Evolutionary conservation across 2,797 vertebrate genomes (phyloP), one percentile per base, ranked within the genome.

Genomic region (Labroides dimidiatus): DNA sequence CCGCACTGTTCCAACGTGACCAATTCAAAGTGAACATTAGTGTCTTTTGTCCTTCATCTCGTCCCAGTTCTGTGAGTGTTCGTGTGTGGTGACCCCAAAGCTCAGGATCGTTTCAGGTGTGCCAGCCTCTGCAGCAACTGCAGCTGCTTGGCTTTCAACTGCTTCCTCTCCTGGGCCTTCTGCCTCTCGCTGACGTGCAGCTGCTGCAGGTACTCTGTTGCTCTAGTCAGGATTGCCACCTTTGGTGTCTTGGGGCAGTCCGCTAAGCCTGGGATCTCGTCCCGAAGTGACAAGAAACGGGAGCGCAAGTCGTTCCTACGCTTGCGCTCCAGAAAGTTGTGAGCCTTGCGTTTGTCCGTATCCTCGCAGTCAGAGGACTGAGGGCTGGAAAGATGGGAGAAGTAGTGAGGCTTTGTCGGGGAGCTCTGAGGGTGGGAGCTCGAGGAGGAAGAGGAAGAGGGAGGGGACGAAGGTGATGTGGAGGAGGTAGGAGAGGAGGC

Each of bases 311-410:
- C 96, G 0, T 97, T 97, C 45, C 96, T 92, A 1, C 96, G 89
- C 78, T 97, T 97, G 73, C 96, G 95, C 72, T 98, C 96, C 57
- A 97, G 90, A 79, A 93, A 96, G 71, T 98, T 98, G 92, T 98
- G 96, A 59, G 96, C 96, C 91, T 93, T 95, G 77, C 97, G 93
- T 82, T 97, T 96, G 93, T 96, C 96, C 50, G 96, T 93, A 2
- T 98, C 96, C 87, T 99, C 97, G 7, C 94, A 94, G 86, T 97
- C 96, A 0, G 96, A 97, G 33, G 95, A 93, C 49, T 94, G 94
- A 43, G 91, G 74, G 83, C 91, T 91, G 66, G 87, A 67, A 4
- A 93, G 78, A 78, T 92, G 93, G 6, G 85, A 81, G 79, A 90
- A 68, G 84, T 68, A 69, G 64, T 81, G 74, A 69, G 82, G 82